phyloP scores from a whole-genome alignment of 1,140 invertebrate genomes.

The Bemisia tabaci region DNA sequence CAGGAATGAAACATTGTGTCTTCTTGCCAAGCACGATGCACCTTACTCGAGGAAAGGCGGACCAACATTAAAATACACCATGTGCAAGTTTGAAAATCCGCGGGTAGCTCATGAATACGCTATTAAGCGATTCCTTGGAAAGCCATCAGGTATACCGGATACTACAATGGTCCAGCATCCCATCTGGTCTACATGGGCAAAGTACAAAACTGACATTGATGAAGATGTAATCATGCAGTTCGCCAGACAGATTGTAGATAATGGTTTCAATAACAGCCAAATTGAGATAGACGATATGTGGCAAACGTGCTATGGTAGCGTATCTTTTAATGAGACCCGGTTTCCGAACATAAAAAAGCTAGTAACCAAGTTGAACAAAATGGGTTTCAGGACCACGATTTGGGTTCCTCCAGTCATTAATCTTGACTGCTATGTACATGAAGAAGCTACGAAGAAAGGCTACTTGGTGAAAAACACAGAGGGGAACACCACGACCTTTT shows the following conservation, averaged over 20 bases:
- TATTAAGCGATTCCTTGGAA: constrained; percentile 40
- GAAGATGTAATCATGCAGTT: constrained; percentile 50
- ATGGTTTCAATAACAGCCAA: constrained; percentile 63
- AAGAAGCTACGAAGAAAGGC: constrained; percentile 24
- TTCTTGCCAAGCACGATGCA: not conserved
- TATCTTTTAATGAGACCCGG: constrained; percentile 51
- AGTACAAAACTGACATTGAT: constrained; percentile 54
- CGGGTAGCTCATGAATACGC: constrained; percentile 45
- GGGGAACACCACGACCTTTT: constrained; percentile 43
- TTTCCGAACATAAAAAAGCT: constrained; percentile 44
- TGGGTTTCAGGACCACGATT: constrained; percentile 40
- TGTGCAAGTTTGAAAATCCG: constrained; percentile 37
- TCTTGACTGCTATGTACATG: constrained; percentile 45
- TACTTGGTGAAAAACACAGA: constrained; percentile 45
- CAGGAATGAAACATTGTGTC: not conserved
- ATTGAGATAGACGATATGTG: constrained; percentile 85
- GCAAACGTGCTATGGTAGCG: constrained; percentile 80
- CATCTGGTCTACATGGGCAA: constrained; percentile 87
- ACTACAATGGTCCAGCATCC: constrained; percentile 43
- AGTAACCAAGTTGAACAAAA: constrained; percentile 5
- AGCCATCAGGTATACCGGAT: constrained; percentile 46
- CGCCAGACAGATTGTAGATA: constrained; percentile 48
- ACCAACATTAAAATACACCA: constrained; percentile 39
- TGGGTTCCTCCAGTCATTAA: constrained; percentile 89
- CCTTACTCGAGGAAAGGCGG: constrained; percentile 11